Conservation (phyloP, 2,797 vertebrate genomes). For the Cynopterus sphinx region DNA sequence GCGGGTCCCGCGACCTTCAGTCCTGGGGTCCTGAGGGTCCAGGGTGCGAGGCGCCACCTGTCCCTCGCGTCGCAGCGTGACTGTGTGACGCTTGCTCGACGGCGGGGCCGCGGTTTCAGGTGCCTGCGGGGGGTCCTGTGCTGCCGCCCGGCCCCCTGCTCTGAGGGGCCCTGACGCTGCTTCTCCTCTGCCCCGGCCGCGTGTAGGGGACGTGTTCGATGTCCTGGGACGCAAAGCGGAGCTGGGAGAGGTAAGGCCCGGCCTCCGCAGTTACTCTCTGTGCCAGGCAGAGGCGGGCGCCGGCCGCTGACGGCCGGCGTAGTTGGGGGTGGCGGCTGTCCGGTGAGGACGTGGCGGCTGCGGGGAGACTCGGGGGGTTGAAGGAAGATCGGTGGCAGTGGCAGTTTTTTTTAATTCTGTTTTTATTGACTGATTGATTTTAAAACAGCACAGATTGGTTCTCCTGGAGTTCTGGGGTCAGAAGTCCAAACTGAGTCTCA, state of each 20-base stretch:
- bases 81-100: background rate
- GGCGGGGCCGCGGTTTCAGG: background rate
- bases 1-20: background rate
- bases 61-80: background rate
- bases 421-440: too few species aligned
- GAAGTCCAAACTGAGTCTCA: too few species aligned
- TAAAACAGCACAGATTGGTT: too few species aligned
- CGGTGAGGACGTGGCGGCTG: background rate
- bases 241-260: constrained; percentile 81
- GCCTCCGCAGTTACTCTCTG: background rate
- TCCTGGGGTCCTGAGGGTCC: background rate
- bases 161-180: background rate
- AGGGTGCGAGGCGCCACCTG: background rate
- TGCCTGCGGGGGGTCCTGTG: fast-evolving
- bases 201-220: constrained; percentile 89
- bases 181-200: background rate
- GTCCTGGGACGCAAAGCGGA: constrained; percentile 88
- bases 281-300: background rate
- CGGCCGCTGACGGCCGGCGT: background rate
- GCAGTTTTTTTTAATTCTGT: too few species aligned
- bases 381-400: background rate
- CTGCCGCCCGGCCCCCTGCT: background rate
- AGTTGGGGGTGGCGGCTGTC: background rate
- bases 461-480: too few species aligned
- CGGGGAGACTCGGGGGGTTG: background rate